These are phyloP conservation scores for Trileptium ribeirensis DNA, from an alignment of 2,888 invertebrate species.

Conservation along the genomic window DNA sequence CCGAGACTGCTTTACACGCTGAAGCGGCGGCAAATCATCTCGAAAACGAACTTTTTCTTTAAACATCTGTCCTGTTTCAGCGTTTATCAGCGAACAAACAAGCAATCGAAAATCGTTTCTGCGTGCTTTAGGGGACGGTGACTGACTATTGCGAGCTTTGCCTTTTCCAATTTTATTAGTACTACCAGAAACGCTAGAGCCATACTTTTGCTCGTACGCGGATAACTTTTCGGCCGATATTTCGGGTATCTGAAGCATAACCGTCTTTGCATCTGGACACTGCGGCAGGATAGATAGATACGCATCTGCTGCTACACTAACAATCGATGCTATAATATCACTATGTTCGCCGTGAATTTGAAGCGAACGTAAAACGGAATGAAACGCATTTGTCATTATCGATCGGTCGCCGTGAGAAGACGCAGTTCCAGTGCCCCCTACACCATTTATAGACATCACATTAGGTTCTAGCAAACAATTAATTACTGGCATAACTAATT, in stretches of 20 bases:
- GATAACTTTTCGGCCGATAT: neutral
- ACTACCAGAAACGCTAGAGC: no score
- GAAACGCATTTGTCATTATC: neutral
- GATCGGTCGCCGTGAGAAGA: neutral
- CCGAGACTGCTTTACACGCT: no score
- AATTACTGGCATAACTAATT: neutral
- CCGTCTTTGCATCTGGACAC: neutral
- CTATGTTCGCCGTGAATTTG: conserved; percentile 10
- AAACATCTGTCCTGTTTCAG: no score
- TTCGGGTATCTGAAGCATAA: conserved; percentile 11
- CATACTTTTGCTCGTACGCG: neutral
- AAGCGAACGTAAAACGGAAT: neutral
- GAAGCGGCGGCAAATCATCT: no score
- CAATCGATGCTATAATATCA: neutral
- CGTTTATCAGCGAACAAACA: no score
- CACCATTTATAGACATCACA: neutral
- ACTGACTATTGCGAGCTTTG: no score
- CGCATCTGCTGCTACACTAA: neutral
- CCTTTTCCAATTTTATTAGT: no score
- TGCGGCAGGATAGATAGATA: neutral
- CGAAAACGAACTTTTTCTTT: no score
- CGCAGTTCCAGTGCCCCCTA: no score
- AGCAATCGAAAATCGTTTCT: no score
- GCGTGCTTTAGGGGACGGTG: no score
- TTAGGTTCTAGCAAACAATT: neutral